Percentiles rank a stretch among this genome's conserved stretches.
Conservation (phyloP, 2,113 vertebrate genomes). For the Neotoma lepida region DNA sequence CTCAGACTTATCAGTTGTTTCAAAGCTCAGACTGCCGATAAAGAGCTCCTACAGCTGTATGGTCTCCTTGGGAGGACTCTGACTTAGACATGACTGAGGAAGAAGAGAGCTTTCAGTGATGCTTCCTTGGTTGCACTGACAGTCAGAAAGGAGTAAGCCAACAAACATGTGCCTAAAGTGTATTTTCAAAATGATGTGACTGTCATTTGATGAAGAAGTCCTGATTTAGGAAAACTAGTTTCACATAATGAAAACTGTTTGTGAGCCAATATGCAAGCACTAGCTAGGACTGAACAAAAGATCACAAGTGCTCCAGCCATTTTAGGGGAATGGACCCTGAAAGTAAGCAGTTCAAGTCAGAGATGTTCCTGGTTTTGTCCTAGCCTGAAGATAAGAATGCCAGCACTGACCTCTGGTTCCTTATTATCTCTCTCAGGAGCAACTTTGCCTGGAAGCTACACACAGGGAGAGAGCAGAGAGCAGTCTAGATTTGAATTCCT, state of each 20-base stretch:
- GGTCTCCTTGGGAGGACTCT: background rate
- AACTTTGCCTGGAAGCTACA: background rate
- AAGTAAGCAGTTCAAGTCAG: background rate
- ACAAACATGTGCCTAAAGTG: background rate
- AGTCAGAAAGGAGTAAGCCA: background rate
- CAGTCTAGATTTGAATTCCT: background rate
- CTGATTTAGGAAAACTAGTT: slow-evolving; percentile 39
- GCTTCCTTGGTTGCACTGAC: background rate
- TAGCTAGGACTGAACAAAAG: background rate
- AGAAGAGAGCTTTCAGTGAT: background rate
- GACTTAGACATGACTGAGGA: too few relatives aligned
- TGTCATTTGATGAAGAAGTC: background rate
- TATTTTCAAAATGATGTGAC: slow-evolving; percentile 28
- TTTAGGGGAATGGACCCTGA: background rate
- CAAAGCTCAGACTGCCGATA: background rate
- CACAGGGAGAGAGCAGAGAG: background rate
- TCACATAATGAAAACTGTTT: background rate
- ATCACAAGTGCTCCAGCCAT: background rate
- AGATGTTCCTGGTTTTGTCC: background rate
- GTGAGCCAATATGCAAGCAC: background rate
- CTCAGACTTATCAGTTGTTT: background rate
- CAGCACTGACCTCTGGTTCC: background rate
- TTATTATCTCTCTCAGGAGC: background rate
- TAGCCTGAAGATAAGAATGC: background rate
- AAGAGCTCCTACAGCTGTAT: background rate